Evolutionary conservation across 2,797 vertebrate genomes (phyloP), one percentile per base, ranked within the genome.

Genomic region (Pogonophryne albipinna): DNA sequence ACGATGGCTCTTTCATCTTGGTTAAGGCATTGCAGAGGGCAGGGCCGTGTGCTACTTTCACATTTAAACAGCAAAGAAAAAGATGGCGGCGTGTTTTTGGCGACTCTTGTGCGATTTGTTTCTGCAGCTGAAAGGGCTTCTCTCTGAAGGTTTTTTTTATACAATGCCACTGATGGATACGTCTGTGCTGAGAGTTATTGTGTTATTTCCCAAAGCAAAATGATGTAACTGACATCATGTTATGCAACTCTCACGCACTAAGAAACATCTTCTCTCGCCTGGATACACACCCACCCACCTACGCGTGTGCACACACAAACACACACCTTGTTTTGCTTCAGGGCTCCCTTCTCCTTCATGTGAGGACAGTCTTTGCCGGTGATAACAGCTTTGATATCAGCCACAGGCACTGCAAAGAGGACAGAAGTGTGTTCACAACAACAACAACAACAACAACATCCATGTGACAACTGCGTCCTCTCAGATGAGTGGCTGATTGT

Each of bases 321-420:
- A 82, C 91, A 42, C 94, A 99, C 98, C 97, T 99, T 99, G 92
- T 99, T 99, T 94, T 99, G 98, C 95, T 99, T 99, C 86, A 98
- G 96, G 88, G 98, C 98, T 93, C 97, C 98, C 92, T 99, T 99
- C 91, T 99, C 98, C 93, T 99, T 99, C 98, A 99, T 99, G 89
- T 99, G 98, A 88, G 98, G 98, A 89, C 98, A 99, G 92, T 99
- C 98, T 89, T 99, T 99, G 87, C 98, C 98, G 51, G 97, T 99
- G 94, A 99, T 96, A 88, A 99, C 96, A 74, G 98, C 97, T 96
- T 99, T 99, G 94, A 99, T 99, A 92, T 99, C 98, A 89, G 98
- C 97, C 94, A 99, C 98, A 20, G 98, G 98, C 93, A 99, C 98
- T 99, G 95, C 58, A 91, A 90, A 81, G 68, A 87, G 76, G 91